phyloP scores from a whole-genome alignment of 2,113 vertebrate species.

The Aptenodytes patagonicus region DNA sequence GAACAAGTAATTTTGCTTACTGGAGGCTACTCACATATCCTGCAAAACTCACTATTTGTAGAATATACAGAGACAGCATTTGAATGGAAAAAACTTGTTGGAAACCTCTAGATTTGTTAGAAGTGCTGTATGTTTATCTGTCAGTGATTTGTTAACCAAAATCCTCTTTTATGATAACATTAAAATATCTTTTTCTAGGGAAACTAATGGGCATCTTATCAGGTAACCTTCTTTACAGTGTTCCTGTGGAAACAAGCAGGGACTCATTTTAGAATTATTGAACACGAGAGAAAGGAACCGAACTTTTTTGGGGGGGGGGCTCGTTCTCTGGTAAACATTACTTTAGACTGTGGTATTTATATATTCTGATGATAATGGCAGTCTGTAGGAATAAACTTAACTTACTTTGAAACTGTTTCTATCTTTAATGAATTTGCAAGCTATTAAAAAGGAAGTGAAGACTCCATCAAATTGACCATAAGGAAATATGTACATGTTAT shows the following conservation, averaged over 20 bases:
- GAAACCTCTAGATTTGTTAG: neutral
- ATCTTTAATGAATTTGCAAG: neutral
- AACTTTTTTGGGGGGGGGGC: neutral
- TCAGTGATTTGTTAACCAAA: neutral
- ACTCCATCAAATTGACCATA: neutral
- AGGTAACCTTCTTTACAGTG: neutral
- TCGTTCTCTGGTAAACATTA: neutral
- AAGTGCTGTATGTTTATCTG: accelerated
- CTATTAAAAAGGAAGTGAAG: neutral
- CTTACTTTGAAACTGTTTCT: neutral
- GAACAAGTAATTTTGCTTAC: neutral
- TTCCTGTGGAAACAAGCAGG: neutral
- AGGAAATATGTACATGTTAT: neutral
- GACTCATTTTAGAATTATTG: neutral
- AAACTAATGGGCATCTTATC: neutral
- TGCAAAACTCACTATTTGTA: neutral
- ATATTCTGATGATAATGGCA: neutral
- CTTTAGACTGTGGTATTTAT: neutral
- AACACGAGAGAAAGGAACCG: neutral
- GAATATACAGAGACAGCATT: neutral
- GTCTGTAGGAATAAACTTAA: neutral
- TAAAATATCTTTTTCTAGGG: neutral
- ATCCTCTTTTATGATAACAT: neutral
- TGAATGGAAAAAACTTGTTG: neutral
- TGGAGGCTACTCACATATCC: neutral